phyloP scores from a whole-genome alignment of 1,140 invertebrate genomes.

The Orussus abietinus region DNA sequence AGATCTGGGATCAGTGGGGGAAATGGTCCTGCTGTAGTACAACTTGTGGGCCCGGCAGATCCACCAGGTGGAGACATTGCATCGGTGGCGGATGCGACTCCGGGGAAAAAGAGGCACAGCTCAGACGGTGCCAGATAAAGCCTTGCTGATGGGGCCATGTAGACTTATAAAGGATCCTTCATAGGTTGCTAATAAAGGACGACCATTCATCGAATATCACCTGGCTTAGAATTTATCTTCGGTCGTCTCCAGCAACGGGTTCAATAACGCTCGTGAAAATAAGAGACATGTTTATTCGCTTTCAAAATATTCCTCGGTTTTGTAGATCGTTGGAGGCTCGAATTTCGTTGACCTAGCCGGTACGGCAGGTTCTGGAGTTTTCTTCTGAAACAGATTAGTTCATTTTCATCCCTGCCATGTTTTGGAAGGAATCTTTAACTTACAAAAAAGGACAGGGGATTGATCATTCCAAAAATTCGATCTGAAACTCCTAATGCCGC shows the following conservation, averaged over 20 bases:
- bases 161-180: too few relatives aligned
- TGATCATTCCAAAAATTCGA: conserved; percentile 33
- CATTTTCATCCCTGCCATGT: neutral
- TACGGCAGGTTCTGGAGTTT: conserved; percentile 21
- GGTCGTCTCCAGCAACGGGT: too few relatives aligned
- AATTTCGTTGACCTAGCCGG: conserved; percentile 13
- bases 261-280: neutral
- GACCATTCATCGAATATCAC: too few relatives aligned
- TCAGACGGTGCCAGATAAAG: conserved; percentile 39
- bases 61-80: conserved; percentile 45
- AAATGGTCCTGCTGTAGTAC: conserved; percentile 46
- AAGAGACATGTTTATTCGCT: conserved; percentile 17
- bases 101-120: conserved; percentile 47
- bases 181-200: too few relatives aligned
- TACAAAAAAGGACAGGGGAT: conserved; percentile 25
- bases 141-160: conserved; percentile 28
- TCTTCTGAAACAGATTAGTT: conserved; percentile 24
- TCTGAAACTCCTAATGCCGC: conserved; percentile 35
- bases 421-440: neutral
- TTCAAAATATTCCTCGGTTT: conserved; percentile 28
- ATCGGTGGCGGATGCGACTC: conserved; percentile 34
- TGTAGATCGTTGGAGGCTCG: conserved; percentile 28
- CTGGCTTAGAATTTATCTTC: too few relatives aligned
- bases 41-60: conserved; percentile 41
- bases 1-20: conserved; percentile 44